A percentile compares a stretch with the other conserved stretches of the same genome.
Evolutionary conservation across 2,888 invertebrate species (phyloP).

Genomic region (Leptarthrus brevirostris): DNA sequence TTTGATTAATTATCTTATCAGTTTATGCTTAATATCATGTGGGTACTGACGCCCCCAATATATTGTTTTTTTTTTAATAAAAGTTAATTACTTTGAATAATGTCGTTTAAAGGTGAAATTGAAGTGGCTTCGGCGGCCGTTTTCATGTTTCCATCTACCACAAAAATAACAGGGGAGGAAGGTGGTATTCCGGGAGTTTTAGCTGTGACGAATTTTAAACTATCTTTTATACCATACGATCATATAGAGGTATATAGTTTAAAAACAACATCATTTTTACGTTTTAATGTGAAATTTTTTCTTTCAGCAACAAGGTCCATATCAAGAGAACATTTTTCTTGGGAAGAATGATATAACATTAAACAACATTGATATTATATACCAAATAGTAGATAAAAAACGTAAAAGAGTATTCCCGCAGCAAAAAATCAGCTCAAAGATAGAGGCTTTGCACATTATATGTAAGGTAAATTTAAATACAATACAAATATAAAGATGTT

Average conservation of each 20-base stretch:
- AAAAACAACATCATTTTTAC: too few relatives aligned
- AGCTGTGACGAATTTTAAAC: slow-evolving; percentile 91
- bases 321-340: slow-evolving; percentile 64
- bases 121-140: slow-evolving; percentile 87
- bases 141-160: slow-evolving; percentile 80
- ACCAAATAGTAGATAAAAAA: slow-evolving; percentile 62
- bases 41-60: too few relatives aligned
- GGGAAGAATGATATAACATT: slow-evolving; percentile 65
- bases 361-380: slow-evolving; percentile 66
- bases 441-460: slow-evolving; percentile 65
- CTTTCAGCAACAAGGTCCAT: slow-evolving; percentile 56
- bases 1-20: neutral
- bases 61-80: too few relatives aligned
- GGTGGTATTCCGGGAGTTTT: slow-evolving; percentile 84
- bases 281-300: neutral
- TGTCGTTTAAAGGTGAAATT: slow-evolving; percentile 77
- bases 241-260: slow-evolving; percentile 44
- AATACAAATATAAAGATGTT: too few relatives aligned
- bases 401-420: slow-evolving; percentile 63
- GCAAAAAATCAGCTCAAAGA: slow-evolving; percentile 64
- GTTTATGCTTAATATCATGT: neutral
- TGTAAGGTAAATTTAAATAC: slow-evolving; percentile 61
- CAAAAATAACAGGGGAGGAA: slow-evolving; percentile 70
- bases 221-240: slow-evolving; percentile 83
- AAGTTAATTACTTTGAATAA: neutral